Evolutionary conservation across 2,797 vertebrate genomes (phyloP).

Genomic region (Tragelaphus oryx): DNA sequence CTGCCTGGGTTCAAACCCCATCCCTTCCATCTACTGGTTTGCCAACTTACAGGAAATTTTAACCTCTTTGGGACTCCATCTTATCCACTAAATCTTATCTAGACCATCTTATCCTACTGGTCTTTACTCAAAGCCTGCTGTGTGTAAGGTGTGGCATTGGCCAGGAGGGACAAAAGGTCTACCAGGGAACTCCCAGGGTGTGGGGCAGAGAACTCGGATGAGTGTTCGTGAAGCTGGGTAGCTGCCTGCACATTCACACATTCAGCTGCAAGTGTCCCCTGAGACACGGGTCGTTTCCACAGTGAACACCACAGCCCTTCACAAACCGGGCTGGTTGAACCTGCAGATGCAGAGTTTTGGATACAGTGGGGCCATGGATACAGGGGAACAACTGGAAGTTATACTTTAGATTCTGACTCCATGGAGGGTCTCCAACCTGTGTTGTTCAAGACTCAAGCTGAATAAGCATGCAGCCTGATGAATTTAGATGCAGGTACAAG

Average conservation of each 20-base stretch:
- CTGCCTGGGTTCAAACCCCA: background rate
- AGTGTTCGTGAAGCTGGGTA: background rate
- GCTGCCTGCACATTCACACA: fast-evolving
- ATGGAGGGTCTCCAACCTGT: background rate
- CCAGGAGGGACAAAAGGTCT: fast-evolving
- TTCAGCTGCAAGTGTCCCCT: background rate
- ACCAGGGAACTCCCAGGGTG: background rate
- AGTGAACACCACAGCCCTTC: background rate
- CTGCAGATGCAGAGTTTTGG: background rate
- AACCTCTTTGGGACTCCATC: background rate
- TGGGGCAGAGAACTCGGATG: fast-evolving
- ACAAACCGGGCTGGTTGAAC: background rate
- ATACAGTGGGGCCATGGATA: background rate
- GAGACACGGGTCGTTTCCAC: fast-evolving
- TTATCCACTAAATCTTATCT: background rate
- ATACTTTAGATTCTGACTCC: background rate
- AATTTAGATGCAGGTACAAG: fast-evolving
- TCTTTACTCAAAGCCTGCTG: background rate
- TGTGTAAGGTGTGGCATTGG: fast-evolving
- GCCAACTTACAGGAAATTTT: background rate
- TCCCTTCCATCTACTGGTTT: background rate
- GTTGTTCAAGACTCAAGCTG: background rate
- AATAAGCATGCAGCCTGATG: fast-evolving
- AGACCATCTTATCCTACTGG: background rate
- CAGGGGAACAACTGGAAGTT: background rate